These are phyloP conservation scores for Chiroxiphia lanceolata DNA, from an alignment of 2,797 vertebrate species.

Conservation along the genomic window DNA sequence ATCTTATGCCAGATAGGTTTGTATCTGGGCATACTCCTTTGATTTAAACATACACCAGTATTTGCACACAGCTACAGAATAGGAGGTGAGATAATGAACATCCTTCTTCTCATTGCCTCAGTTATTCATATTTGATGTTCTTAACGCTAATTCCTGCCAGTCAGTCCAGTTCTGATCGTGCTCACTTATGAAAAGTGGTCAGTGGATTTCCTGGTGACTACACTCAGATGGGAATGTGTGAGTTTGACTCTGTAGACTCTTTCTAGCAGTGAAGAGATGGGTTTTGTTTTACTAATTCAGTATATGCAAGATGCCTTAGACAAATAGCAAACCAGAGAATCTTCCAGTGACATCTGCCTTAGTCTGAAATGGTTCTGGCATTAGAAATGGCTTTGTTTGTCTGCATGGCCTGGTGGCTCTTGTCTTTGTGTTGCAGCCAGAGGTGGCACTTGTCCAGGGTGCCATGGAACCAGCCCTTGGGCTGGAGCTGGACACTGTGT, in stretches of 20 bases:
- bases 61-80: not conserved
- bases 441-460: not conserved
- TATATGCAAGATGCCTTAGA: not conserved
- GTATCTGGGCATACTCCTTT: not conserved
- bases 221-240: not conserved
- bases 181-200: not conserved
- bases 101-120: not conserved
- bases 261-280: not conserved
- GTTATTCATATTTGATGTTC: accelerated
- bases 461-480: accelerated
- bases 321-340: not conserved
- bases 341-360: not conserved
- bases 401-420: not conserved
- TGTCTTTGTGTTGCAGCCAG: not conserved
- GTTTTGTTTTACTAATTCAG: not conserved
- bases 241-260: too few relatives aligned
- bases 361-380: not conserved
- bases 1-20: accelerated
- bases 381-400: not conserved
- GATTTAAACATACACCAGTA: accelerated
- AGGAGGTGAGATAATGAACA: not conserved
- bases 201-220: not conserved
- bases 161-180: not conserved
- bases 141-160: not conserved
- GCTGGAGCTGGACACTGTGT: not conserved